Conservation (phyloP, 1,140 invertebrate genomes). For the Lordiphosa mommai region DNA sequence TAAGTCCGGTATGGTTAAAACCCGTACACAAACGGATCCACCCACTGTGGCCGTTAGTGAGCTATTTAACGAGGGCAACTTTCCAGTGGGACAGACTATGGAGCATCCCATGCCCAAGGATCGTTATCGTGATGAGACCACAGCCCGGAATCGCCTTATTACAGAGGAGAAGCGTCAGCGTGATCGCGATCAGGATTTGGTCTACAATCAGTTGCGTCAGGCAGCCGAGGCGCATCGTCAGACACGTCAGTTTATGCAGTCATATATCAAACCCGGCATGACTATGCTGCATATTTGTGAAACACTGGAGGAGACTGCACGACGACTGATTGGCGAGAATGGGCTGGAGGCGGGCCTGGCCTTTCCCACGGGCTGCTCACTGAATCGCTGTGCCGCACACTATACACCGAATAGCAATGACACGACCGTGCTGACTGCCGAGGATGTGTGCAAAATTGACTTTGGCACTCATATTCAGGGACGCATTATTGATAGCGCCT, state of each 20-base stretch:
- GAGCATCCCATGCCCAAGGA: slow-evolving; percentile 84
- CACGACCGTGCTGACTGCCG: slow-evolving; percentile 95
- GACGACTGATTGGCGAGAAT: slow-evolving; percentile 97
- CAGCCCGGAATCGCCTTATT: slow-evolving; percentile 92
- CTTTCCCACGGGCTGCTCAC: slow-evolving; percentile 98
- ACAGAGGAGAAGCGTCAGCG: slow-evolving; percentile 94
- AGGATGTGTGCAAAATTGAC: slow-evolving; percentile 99
- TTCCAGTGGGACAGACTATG: slow-evolving; percentile 90
- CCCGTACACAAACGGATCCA: slow-evolving; percentile 93
- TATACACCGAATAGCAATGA: slow-evolving; percentile 99
- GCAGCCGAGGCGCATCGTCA: slow-evolving; percentile 99
- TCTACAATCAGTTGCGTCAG: slow-evolving; percentile 96
- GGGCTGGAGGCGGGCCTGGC: slow-evolving; percentile 97
- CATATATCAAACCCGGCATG: slow-evolving; percentile 99
- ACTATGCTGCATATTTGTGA: slow-evolving; percentile 99
- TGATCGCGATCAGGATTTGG: slow-evolving; percentile 90
- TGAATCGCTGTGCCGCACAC: slow-evolving; percentile 99
- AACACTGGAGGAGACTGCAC: slow-evolving; percentile 94
- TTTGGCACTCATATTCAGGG: slow-evolving; percentile 99
- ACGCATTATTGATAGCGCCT: slow-evolving; percentile 99
- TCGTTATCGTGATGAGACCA: slow-evolving; percentile 86
- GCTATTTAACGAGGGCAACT: slow-evolving; percentile 90
- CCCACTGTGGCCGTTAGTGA: slow-evolving; percentile 93
- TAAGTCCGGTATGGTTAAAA: too few species aligned
- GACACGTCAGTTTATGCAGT: slow-evolving; percentile 94